phyloP scores from a whole-genome alignment of 2,888 invertebrate genomes.

The Lydus trimaculatus region DNA sequence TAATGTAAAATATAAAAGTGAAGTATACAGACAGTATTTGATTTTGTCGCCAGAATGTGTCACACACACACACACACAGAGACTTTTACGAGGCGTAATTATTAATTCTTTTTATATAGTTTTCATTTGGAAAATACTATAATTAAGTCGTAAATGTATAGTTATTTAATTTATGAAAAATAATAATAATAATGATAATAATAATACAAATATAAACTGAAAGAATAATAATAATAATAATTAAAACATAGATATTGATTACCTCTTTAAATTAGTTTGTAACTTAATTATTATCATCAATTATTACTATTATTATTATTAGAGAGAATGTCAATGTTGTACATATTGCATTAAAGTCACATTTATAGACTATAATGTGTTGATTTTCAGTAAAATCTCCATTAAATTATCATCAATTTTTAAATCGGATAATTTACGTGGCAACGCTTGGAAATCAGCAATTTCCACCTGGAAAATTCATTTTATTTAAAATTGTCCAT shows the following conservation, averaged over 20 bases:
- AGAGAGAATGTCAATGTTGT: constrained; percentile 54
- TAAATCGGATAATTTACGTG: constrained; percentile 64
- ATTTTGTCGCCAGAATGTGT: background rate
- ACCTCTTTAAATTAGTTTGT: constrained; percentile 46
- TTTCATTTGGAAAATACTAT: background rate
- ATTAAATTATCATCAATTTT: constrained; percentile 62
- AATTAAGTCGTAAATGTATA: constrained; percentile 37
- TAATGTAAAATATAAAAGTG: background rate
- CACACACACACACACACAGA: too few relatives aligned
- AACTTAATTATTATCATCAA: constrained; percentile 40
- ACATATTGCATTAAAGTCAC: constrained; percentile 57
- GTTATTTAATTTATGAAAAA: constrained; percentile 32
- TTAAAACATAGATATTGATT: constrained; percentile 41
- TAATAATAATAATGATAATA: background rate
- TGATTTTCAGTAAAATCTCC: constrained; percentile 63
- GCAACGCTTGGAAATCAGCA: constrained; percentile 73
- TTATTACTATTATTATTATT: background rate
- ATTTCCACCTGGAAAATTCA: constrained; percentile 67
- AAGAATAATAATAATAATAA: constrained; percentile 14
- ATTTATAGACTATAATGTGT: constrained; percentile 53
- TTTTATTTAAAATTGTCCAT: too few relatives aligned
- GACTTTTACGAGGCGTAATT: too few relatives aligned
- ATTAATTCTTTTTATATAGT: background rate
- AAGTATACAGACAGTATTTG: background rate
- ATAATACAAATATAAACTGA: too few relatives aligned